A percentile compares a stretch with the other conserved stretches of the same genome.
phyloP scores from a whole-genome alignment of 2,888 invertebrate genomes.

The Invenusta paracnida region DNA sequence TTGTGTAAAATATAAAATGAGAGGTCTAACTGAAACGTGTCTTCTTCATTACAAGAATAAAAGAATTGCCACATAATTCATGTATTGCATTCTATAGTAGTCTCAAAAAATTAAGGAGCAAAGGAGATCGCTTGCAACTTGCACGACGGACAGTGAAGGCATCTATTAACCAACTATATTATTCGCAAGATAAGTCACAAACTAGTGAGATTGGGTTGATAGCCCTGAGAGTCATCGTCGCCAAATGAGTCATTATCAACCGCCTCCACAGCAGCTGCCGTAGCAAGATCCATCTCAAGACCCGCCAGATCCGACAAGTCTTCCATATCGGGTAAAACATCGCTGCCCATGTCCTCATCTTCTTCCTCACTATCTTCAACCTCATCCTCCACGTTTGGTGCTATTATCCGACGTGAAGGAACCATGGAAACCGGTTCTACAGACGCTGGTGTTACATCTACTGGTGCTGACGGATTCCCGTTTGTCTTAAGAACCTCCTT shows the following conservation, averaged over 20 bases:
- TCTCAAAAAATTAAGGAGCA: too few species aligned
- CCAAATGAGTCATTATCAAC: background rate
- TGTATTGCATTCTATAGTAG: too few species aligned
- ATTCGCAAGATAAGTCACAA: too few species aligned
- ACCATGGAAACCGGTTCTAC: too few species aligned
- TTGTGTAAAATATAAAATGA: background rate
- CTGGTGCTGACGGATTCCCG: background rate
- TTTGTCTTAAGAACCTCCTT: background rate
- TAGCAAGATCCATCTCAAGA: background rate
- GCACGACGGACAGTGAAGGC: background rate
- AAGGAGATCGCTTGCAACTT: too few species aligned
- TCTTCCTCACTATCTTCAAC: background rate
- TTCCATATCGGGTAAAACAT: background rate
- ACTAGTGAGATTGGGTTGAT: background rate
- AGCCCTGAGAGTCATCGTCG: background rate
- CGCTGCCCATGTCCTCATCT: background rate
- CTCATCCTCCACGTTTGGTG: background rate
- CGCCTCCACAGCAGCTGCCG: background rate
- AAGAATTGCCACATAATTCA: too few species aligned
- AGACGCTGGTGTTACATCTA: too few species aligned
- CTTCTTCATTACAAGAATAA: too few species aligned
- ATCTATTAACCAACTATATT: too few species aligned
- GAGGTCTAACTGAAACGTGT: background rate
- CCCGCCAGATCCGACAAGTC: background rate
- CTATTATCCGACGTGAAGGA: too few species aligned